These are phyloP conservation scores for Protobothrops flavoviridis DNA, from an alignment of 2,113 vertebrate genomes.

Conservation along the genomic window DNA sequence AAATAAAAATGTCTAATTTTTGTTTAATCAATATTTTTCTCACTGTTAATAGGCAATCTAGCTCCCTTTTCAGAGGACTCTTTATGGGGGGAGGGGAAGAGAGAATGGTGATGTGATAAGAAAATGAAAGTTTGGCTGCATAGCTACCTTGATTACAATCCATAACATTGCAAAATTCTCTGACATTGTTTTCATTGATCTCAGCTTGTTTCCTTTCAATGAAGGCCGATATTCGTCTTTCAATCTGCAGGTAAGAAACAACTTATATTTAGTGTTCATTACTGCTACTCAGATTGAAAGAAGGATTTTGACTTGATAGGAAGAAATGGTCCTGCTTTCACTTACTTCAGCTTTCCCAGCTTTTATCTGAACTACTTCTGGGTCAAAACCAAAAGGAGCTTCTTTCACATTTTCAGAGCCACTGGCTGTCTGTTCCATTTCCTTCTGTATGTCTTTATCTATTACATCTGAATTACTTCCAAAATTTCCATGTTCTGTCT, in stretches of 20 bases:
- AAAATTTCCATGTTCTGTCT: slow-evolving; percentile 60
- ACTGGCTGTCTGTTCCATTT: slow-evolving; percentile 64
- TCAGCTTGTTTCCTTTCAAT: slow-evolving; percentile 99
- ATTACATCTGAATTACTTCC: slow-evolving; percentile 55
- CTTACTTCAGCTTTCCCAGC: slow-evolving; percentile 96
- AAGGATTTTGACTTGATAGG: slow-evolving; percentile 3
- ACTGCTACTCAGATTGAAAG: slow-evolving; percentile 51
- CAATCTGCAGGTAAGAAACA: slow-evolving; percentile 83
- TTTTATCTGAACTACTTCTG: slow-evolving; percentile 91
- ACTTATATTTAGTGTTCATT: slow-evolving; percentile 59
- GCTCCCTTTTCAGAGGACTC: slow-evolving; percentile 22
- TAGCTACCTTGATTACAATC: slow-evolving; percentile 99
- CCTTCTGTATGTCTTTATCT: slow-evolving; percentile 56
- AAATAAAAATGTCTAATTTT: not conserved
- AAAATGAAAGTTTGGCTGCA: slow-evolving; percentile 64
- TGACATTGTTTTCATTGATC: slow-evolving; percentile 99
- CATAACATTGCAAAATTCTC: slow-evolving; percentile 99
- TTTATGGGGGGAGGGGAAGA: slow-evolving; percentile 1
- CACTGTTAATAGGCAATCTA: slow-evolving; percentile 15
- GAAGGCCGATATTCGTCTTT: slow-evolving; percentile 99
- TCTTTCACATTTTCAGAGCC: slow-evolving; percentile 68
- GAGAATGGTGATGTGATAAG: slow-evolving; percentile 27
- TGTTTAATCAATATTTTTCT: slow-evolving; percentile 21
- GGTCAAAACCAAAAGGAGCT: slow-evolving; percentile 72
- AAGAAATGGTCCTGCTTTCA: slow-evolving; percentile 19